Percentiles rank a stretch among this genome's conserved stretches.
Conservation (phyloP, 2,113 vertebrate genomes). For the Erinaceus europaeus region DNA sequence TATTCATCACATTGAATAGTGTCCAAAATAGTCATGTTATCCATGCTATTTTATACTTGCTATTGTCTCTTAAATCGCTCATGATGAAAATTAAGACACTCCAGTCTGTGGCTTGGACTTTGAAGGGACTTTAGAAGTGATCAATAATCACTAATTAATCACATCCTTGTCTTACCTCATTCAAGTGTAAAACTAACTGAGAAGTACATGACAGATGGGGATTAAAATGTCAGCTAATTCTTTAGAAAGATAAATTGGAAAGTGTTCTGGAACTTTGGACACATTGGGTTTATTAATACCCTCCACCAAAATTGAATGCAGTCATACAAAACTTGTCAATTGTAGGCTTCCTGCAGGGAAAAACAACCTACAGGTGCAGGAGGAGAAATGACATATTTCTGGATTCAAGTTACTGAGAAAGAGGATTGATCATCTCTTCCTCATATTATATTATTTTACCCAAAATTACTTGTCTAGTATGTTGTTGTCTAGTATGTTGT, state of each 20-base stretch:
- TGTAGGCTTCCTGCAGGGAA: not conserved
- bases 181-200: constrained; percentile 11
- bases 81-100: constrained; percentile 39
- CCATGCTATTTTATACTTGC: not conserved
- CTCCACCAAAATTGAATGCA: not conserved
- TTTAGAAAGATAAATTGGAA: constrained; percentile 30
- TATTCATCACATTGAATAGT: constrained; percentile 15
- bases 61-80: constrained; percentile 13
- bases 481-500: not conserved
- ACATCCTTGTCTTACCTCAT: not conserved
- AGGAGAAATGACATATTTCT: not conserved
- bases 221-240: constrained; percentile 9
- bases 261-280: constrained; percentile 1
- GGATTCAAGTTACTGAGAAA: not conserved
- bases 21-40: not conserved
- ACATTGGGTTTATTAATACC: not conserved
- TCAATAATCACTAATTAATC: constrained; percentile 1
- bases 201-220: not conserved
- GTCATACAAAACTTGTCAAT: not conserved
- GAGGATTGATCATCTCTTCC: not conserved
- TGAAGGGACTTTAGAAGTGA: not conserved
- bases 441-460: no score
- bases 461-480: not conserved
- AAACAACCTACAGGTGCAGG: not conserved
- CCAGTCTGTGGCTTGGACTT: not conserved